Percentiles rank a stretch among this genome's conserved stretches.
Evolutionary conservation across 1,140 invertebrate species (phyloP).

Genomic region (Sinonovacula constricta): DNA sequence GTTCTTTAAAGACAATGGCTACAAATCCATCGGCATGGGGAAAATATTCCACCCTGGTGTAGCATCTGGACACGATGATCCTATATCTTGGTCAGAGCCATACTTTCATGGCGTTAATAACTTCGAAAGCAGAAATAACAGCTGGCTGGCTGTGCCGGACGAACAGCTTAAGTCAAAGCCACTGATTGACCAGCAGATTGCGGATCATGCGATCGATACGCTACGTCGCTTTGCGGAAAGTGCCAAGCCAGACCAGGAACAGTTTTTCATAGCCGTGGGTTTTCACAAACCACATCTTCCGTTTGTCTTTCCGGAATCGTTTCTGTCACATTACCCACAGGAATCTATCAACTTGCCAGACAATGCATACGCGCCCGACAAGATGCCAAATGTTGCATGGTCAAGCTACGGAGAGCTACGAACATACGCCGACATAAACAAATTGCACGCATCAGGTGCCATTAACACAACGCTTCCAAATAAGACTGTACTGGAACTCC

Average conservation of each 20-base stretch:
- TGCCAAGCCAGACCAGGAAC: neutral
- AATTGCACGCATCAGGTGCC: constrained; percentile 3
- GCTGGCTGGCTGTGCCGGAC: constrained; percentile 4
- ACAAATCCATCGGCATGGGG: constrained; percentile 87
- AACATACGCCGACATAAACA: constrained; percentile 27
- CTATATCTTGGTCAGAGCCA: constrained; percentile 42
- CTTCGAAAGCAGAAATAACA: neutral
- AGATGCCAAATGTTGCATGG: constrained; percentile 54
- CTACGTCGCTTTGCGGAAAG: constrained; percentile 75
- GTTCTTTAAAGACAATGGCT: constrained; percentile 88
- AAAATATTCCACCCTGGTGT: constrained; percentile 88
- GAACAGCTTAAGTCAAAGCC: neutral
- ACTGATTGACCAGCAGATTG: constrained; percentile 85
- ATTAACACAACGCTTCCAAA: constrained; percentile 44
- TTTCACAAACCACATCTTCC: constrained; percentile 64
- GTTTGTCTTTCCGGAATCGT: constrained; percentile 55
- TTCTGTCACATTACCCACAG: constrained; percentile 30
- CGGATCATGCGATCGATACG: constrained; percentile 84
- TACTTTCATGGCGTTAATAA: constrained; percentile 35
- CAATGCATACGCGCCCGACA: constrained; percentile 17
- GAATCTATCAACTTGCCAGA: constrained; percentile 27
- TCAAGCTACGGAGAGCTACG: constrained; percentile 21
- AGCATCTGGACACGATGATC: constrained; percentile 27
- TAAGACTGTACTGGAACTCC: constrained; percentile 51
- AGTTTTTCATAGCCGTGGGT: constrained; percentile 61